Conservation (phyloP, 2,113 vertebrate species). For the Pardalotus punctatus region DNA sequence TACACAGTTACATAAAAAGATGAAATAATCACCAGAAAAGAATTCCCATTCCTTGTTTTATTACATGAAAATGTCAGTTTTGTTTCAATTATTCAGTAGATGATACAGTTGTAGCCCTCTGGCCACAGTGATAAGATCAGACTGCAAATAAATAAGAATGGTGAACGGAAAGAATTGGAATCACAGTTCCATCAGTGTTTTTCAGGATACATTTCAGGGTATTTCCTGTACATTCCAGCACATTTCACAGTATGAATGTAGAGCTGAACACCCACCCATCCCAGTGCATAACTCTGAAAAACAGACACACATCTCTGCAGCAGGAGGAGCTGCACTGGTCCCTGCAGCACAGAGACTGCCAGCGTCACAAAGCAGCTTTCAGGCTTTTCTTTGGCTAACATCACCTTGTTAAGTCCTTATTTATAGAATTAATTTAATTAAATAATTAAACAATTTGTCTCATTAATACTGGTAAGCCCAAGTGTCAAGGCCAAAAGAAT, state of each 20-base stretch:
- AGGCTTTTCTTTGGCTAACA: not conserved
- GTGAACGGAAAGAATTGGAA: not conserved
- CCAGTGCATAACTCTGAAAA: not conserved
- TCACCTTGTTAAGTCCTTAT: not conserved
- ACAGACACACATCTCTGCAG: not conserved
- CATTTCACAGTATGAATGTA: not conserved
- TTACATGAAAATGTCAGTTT: not conserved
- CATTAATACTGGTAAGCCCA: not conserved
- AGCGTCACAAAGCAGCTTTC: not conserved
- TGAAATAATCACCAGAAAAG: not conserved
- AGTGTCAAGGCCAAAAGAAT: not conserved
- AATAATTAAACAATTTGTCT: not conserved
- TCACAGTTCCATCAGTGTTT: not conserved
- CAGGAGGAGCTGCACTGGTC: not conserved
- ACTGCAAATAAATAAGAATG: not conserved
- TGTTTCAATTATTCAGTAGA: not conserved
- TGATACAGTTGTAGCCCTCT: not conserved
- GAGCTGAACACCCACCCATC: not conserved
- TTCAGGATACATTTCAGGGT: not conserved
- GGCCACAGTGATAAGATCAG: not conserved
- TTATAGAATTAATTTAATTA: not conserved
- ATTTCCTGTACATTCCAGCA: not conserved
- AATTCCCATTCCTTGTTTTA: slow-evolving; percentile 11
- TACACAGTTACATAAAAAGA: not conserved
- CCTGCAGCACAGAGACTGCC: not conserved